phyloP scores from a whole-genome alignment of 1,140 invertebrate genomes.

The Drosophila mojavensis region DNA sequence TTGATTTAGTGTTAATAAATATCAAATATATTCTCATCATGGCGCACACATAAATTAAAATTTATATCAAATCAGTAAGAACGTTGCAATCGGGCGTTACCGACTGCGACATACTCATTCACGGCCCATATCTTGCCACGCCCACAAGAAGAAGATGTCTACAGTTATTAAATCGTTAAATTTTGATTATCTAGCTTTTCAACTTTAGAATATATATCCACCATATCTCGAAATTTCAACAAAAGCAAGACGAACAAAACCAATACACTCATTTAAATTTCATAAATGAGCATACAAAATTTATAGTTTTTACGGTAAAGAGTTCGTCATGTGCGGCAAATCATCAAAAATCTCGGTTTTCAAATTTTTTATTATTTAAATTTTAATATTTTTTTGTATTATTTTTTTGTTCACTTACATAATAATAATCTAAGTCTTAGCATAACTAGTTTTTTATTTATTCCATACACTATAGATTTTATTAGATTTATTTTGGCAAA shows the following conservation, averaged over 20 bases:
- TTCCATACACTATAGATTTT: background rate
- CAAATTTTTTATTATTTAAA: background rate
- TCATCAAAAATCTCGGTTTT: background rate
- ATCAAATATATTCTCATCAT: conserved; percentile 52
- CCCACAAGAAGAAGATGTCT: too few relatives aligned
- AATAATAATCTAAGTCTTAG: conserved; percentile 9
- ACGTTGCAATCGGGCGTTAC: too few relatives aligned
- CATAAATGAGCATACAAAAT: conserved; percentile 11
- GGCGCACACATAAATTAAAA: conserved; percentile 48
- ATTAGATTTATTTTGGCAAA: background rate
- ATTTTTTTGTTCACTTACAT: conserved; percentile 1
- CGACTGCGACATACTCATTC: too few relatives aligned
- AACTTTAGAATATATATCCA: too few relatives aligned
- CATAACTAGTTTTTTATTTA: conserved; percentile 22
- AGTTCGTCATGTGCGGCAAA: conserved; percentile 3
- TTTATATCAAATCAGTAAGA: conserved; percentile 11
- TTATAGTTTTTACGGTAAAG: conserved; percentile 20
- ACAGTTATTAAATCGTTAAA: too few relatives aligned
- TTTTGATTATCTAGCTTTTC: too few relatives aligned
- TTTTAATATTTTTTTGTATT: background rate
- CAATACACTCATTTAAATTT: conserved; percentile 1
- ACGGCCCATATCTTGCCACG: too few relatives aligned
- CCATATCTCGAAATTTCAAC: too few relatives aligned
- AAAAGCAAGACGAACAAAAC: too few relatives aligned
- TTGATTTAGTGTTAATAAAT: conserved; percentile 79